A percentile compares a stretch with the other conserved stretches of the same genome.
phyloP scores from a whole-genome alignment of 1,140 invertebrate genomes.

The Drosophila grimshawi region DNA sequence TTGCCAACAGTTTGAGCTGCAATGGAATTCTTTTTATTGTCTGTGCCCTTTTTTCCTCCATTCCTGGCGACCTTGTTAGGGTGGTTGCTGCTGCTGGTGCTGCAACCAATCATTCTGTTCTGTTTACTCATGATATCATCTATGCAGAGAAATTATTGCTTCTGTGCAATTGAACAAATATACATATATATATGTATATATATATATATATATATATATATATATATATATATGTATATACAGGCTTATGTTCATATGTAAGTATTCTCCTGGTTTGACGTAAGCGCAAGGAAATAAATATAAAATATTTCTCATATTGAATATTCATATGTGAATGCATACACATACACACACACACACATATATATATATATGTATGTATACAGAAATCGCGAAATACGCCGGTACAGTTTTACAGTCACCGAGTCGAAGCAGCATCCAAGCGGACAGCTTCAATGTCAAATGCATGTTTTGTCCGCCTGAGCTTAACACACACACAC shows the following conservation, averaged over 20 bases:
- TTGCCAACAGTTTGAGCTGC: conserved; percentile 29
- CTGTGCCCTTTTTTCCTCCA: conserved; percentile 9
- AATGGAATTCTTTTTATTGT: conserved; percentile 16
- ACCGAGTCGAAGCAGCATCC: not conserved
- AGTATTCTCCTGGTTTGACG: conserved; percentile 50
- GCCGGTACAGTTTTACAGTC: conserved; percentile 6
- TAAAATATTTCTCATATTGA: conserved; percentile 16
- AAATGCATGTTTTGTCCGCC: not conserved
- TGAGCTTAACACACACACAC: too few species aligned
- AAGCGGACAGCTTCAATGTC: not conserved
- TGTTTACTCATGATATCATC: conserved; percentile 41
- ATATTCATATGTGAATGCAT: too few species aligned
- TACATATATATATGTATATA: not conserved
- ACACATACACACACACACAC: not conserved
- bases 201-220: not conserved
- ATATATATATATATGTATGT: conserved; percentile 6
- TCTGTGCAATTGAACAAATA: conserved; percentile 20
- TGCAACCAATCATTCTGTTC: conserved; percentile 16
- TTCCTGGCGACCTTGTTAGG: conserved; percentile 19
- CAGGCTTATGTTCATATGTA: not conserved
- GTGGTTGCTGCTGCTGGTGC: conserved; percentile 2
- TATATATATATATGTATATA: not conserved
- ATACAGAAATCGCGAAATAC: not conserved
- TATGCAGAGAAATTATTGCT: conserved; percentile 33
- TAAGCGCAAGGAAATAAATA: conserved; percentile 45